Evolutionary conservation across 2,888 invertebrate genomes (phyloP).

Genomic region (Carpatolechia fugitivella): DNA sequence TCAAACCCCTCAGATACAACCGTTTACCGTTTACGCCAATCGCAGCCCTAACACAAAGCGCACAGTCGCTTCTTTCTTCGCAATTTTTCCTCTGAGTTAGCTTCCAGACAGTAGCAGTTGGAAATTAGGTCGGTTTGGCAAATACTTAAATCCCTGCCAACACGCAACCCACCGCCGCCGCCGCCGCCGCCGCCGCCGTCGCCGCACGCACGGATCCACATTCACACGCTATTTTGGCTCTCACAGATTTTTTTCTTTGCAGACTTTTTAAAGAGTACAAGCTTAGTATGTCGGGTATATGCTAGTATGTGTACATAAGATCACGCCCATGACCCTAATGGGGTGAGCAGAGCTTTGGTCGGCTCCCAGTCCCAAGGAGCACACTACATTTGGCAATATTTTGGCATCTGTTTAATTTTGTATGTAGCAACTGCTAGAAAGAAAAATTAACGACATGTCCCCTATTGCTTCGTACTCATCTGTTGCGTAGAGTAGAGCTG

Average conservation of each 20-base stretch:
- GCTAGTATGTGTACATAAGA: too few relatives aligned
- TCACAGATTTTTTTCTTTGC: neutral
- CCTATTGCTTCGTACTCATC: neutral
- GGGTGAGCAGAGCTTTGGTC: too few relatives aligned
- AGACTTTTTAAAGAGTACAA: neutral
- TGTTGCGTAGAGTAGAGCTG: neutral
- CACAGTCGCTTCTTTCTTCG: neutral
- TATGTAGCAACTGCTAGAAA: too few relatives aligned
- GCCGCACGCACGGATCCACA: conserved; percentile 33
- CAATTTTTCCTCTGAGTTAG: neutral
- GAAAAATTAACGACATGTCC: too few relatives aligned
- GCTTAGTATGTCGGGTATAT: too few relatives aligned
- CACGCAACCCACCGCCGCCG: conserved; percentile 45
- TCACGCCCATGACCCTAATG: too few relatives aligned
- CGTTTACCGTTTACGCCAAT: too few relatives aligned
- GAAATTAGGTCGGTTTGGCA: conserved; percentile 51
- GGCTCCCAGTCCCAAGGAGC: too few relatives aligned
- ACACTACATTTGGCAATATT: too few relatives aligned
- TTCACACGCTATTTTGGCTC: conserved; percentile 29
- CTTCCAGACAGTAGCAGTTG: conserved; percentile 64
- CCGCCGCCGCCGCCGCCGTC: conserved; percentile 30
- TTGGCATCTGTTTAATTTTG: too few relatives aligned
- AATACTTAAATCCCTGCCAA: conserved; percentile 39
- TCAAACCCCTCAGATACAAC: too few relatives aligned
- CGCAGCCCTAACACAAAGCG: too few relatives aligned